phyloP scores from a whole-genome alignment of 2,113 vertebrate genomes.

The Australoheros scitulus region DNA sequence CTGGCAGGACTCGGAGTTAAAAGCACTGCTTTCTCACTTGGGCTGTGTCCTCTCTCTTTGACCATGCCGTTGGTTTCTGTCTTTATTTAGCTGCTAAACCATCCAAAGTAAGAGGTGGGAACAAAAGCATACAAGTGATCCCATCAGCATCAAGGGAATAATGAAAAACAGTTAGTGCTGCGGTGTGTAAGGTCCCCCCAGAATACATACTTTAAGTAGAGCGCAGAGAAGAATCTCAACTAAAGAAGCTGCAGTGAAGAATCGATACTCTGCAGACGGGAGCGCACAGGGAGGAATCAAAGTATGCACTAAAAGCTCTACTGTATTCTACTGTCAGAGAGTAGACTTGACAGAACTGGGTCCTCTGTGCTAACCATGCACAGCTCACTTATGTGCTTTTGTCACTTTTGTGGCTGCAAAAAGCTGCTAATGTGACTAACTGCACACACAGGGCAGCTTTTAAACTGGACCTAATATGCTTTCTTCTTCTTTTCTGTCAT shows the following conservation, averaged over 20 bases:
- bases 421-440: not conserved
- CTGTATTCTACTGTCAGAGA: conserved; percentile 38
- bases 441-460: not conserved
- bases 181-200: not conserved
- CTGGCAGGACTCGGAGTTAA: conserved; percentile 33
- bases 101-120: conserved; percentile 33
- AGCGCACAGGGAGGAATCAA: conserved; percentile 53
- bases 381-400: not conserved
- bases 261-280: conserved; percentile 56
- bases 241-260: conserved; percentile 39
- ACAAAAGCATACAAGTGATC: conserved; percentile 34
- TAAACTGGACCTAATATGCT: not conserved
- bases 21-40: conserved; percentile 36
- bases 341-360: conserved; percentile 67
- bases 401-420: conserved; percentile 10
- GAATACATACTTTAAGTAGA: conserved; percentile 54
- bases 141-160: conserved; percentile 27
- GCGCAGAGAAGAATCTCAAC: conserved; percentile 35
- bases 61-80: not conserved
- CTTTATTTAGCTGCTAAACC: conserved; percentile 14
- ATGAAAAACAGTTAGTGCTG: conserved; percentile 32
- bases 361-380: not conserved
- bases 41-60: conserved; percentile 27
- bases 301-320: conserved; percentile 52
- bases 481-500: not conserved